Base-by-base conservation (phyloP, 2,797 vertebrate genomes). In the Sebastiscus albofasciatus region DNA sequence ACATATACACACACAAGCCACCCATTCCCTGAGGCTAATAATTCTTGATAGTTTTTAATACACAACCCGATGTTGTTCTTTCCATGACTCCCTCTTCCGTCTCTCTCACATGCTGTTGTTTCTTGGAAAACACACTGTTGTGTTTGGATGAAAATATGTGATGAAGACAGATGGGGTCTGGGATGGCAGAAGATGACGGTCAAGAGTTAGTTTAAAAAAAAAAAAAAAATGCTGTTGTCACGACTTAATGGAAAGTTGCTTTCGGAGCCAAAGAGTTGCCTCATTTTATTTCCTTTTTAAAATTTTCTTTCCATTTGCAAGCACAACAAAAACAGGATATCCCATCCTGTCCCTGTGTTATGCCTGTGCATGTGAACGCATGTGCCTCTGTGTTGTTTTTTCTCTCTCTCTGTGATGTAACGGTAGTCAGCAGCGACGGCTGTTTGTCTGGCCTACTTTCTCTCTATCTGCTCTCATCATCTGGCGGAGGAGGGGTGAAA, bases 391-490 rank as follows among this genome's bases (percentile, higher is more conserved):
- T 80, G 78, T 86, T 80, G 76, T 74, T 13, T 33, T 49, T 67
- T 59, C 18, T 31, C 39, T 74, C 69, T 84, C 42, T 75, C 69
- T 84, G 81, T 92, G 89, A 93, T 90, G 90, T 93, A 93, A 93
- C 46, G 77, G 81, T 72, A 87, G 89, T 87, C 87, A 74, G 90
- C 89, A 85, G 91, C 69, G 34, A 77, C 70, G 85, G 77, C 90
- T 94, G 94, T 95, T 95, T 94, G 89, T 93, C 90, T 95, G 95
- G 89, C 95, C 95, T 94, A 95, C 88, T 95, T 95, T 94, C 87
- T 61, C 78, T 84, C 75, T 93, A 93, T 93, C 89, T 85, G 90
- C 84, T 87, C 89, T 79, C 90, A 90, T 94, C 93, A 91, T 93
- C 92, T 94, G 92, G 88, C 66, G 13, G 78, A 68, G 69, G 84